Conservation (phyloP, 2,797 vertebrate genomes). For the Hapalemur alaotrensis region DNA sequence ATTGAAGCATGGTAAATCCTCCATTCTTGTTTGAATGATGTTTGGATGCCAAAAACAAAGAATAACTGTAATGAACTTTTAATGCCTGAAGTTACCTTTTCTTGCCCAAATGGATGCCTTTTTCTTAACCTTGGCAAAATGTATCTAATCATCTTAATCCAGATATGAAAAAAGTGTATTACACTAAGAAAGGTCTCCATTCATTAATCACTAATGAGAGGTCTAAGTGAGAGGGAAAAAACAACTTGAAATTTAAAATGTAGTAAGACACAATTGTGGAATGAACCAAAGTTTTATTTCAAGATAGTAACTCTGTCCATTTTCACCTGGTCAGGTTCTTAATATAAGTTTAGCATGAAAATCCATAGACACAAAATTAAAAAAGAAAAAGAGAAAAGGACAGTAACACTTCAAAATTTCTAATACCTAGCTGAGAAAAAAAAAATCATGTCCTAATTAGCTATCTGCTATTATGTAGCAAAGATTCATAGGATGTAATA, state of each 20-base stretch:
- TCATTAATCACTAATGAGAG: constrained; percentile 28
- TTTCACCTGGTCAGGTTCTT: constrained; percentile 24
- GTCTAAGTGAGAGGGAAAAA: neutral
- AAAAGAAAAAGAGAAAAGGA: constrained; percentile 55
- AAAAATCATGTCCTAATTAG: constrained; percentile 73
- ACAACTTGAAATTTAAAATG: neutral
- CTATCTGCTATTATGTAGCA: constrained; percentile 42
- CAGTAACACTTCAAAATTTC: constrained; percentile 54
- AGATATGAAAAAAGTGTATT: neutral
- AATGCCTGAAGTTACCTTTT: neutral
- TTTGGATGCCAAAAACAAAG: neutral
- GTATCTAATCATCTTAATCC: neutral
- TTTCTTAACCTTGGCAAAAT: neutral
- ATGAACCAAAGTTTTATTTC: constrained; percentile 36
- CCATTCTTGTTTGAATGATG: neutral
- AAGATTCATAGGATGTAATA: neutral
- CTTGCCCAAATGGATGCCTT: neutral
- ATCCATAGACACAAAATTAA: neutral
- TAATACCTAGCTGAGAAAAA: constrained; percentile 60
- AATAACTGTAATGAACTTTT: neutral
- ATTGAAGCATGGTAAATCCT: neutral
- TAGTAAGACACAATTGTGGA: neutral
- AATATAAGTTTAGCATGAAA: constrained; percentile 48
- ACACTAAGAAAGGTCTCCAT: neutral
- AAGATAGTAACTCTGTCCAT: constrained; percentile 36